Base-by-base conservation (phyloP, 1,140 invertebrate genomes). In the Lordiphosa stackelbergi region DNA sequence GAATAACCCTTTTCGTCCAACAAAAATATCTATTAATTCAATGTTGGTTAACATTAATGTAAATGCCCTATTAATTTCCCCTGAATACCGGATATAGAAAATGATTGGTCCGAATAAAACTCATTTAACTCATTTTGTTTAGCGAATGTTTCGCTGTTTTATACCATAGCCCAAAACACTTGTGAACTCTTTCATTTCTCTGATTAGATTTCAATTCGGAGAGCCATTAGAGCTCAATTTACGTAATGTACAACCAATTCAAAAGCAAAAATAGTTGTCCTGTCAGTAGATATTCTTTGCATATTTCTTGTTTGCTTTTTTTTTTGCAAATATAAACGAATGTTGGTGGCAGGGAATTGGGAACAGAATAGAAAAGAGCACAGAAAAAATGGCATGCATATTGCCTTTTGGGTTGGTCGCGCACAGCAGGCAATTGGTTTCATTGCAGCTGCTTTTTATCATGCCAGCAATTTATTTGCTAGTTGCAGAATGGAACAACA, bases 401-500 rank as follows among this genome's bases (percentile, higher is more conserved):
- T 68, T 68, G 63, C 40, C 36, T 36, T 66, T 66, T 66, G 46
- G 52, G 11, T 66, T 52, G 47, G 41, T 13, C 41, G 43, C 43
- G 51, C 24, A 41, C 22, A 31, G 28, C 28, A 31, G 28, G 28
- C 28, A 31, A 31, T 41, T 46, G 49, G 31, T 57, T 64, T 34
- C 34, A 22, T 38, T 62, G 45, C 61, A 66, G 45, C 56, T 66
- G 51, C 19, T 43, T 65, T 69, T 58, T 64, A 64, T 40, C 74
- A 55, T 19, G 66, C 36, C 43, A 22, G 58, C 70, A 60, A 74
- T 79, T 79, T 81, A 81, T 79, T 70, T 70, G 75, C 51, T 59
- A 43, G 73, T 54, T 68, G 63, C 61, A 77, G 28, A 31, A 31
- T 31, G 28, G 28, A 31, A 58, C 56, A 52, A 13, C 47, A 47